Evolutionary conservation across 2,888 invertebrate species (phyloP).

Genomic region (Frankliniella fusca): DNA sequence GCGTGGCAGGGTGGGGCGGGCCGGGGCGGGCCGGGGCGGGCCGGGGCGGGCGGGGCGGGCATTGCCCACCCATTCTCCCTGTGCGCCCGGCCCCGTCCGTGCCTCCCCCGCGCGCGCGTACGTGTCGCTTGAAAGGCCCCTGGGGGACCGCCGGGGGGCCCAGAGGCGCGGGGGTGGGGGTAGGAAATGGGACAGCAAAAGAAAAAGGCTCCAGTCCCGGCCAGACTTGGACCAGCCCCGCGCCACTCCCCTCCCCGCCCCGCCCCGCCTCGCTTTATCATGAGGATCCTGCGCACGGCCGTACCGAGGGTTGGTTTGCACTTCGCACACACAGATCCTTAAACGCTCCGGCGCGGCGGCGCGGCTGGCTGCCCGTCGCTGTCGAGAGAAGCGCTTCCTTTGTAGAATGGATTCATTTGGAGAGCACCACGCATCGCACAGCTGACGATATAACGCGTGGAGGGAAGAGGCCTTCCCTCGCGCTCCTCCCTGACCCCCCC

Average conservation of each 20-base stretch:
- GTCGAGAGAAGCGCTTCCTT: neutral
- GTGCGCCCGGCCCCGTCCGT: too few relatives aligned
- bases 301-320: neutral
- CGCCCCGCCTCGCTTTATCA: neutral
- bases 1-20: neutral
- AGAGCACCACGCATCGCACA: neutral
- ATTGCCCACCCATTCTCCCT: neutral
- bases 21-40: neutral
- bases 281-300: neutral
- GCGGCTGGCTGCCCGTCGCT: neutral
- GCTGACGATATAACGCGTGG: neutral
- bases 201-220: neutral
- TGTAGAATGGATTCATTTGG: slow-evolving; percentile 10
- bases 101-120: neutral
- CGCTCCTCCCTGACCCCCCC: too few relatives aligned
- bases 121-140: neutral
- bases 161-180: neutral
- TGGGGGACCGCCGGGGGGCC: neutral
- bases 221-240: neutral
- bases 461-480: neutral
- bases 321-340: neutral
- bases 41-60: neutral
- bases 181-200: neutral
- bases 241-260: neutral
- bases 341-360: neutral